phyloP scores from a whole-genome alignment of 2,113 vertebrate genomes.

The Bufo bufo region DNA sequence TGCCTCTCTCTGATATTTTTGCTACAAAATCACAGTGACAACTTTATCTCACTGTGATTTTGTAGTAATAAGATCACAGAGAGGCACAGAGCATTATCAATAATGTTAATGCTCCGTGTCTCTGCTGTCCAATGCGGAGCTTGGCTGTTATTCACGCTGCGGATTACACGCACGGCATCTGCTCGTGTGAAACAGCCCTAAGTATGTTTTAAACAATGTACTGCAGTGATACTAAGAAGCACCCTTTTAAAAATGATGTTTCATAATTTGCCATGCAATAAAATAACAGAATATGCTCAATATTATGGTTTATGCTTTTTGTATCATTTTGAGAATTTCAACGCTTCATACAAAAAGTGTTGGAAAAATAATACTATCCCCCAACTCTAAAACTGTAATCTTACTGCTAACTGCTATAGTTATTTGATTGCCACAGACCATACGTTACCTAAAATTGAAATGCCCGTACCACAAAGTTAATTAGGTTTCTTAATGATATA shows the following conservation, averaged over 20 bases:
- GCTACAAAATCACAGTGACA: too few species aligned
- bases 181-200: too few species aligned
- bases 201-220: neutral
- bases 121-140: too few species aligned
- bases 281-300: constrained; percentile 44
- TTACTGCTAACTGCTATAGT: neutral
- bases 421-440: constrained; percentile 39
- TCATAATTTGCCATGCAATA: constrained; percentile 44
- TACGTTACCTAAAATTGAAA: constrained; percentile 8
- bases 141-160: too few species aligned
- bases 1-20: too few species aligned
- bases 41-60: too few species aligned
- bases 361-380: neutral
- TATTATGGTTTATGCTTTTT: constrained; percentile 51
- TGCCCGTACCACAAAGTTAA: constrained; percentile 23
- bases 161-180: too few species aligned
- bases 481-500: constrained; percentile 7
- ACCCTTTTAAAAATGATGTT: constrained; percentile 56
- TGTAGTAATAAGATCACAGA: too few species aligned
- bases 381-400: neutral
- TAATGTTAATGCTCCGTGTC: too few species aligned
- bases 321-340: neutral
- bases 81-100: too few species aligned
- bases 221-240: constrained; percentile 15
- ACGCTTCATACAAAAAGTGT: neutral